Evolutionary conservation across 2,888 invertebrate genomes (phyloP), one percentile per base, ranked within the genome.

Genomic region (Biston betularia): DNA sequence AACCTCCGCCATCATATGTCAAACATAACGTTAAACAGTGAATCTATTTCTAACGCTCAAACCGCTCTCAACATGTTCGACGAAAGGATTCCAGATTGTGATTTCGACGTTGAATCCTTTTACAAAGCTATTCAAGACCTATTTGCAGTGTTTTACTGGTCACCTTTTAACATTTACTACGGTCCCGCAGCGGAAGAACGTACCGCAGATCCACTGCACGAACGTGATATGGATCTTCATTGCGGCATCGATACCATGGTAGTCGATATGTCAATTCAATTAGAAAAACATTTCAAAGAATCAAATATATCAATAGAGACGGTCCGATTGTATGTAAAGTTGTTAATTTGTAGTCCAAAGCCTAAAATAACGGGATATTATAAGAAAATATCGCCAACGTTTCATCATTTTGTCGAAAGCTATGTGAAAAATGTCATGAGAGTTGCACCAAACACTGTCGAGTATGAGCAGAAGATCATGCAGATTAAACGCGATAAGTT

Each of bases 161-260:
- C 50, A n/a, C 50, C 50, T n/a, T 50, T 50, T n/a, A 50, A 50
- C 2, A 35, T 50, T 34, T 35, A 35, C 6, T 34, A n/a, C n/a
- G 50, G 34, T 0, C 50, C 50, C n/a, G 9, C 34, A 10, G n/a
- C 50, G 8, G 6, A 50, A 0, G 0, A 8, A 34, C n/a, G 35
- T 7, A n/a, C 50, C 9, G 34, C 50, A n/a, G 50, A 50, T 6
- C n/a, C 35, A n/a, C n/a, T 34, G 0, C 6, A 49, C 6, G 6
- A 34, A 12, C 7, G 33, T 12, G 49, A 49, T 12, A 15, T 6
- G 6, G 33, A 5, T 12, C 33, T 49, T 1, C 33, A 12, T 33
- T 6, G 4, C 12, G 49, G 49, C 34, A 34, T 49, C 12, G 0
- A 33, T 9, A 2, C 15, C 2, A 33, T 34, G 6, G 7, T 11